Conservation (phyloP, 1,140 invertebrate species). For the Micrasema minimum region DNA sequence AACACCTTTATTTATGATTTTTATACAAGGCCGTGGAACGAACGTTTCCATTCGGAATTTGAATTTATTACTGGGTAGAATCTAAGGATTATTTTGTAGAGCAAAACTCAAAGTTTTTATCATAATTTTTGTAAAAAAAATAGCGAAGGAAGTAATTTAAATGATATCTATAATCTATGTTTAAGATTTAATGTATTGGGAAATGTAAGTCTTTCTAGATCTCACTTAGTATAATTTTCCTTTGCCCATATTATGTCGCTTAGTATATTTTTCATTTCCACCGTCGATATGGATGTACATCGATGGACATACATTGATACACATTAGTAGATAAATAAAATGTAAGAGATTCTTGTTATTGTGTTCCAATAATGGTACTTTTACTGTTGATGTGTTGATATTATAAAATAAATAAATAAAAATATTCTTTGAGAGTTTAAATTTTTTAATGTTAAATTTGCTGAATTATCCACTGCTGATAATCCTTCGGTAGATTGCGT, state of each 20-base stretch:
- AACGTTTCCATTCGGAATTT: constrained; percentile 1
- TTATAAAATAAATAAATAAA: too few relatives aligned
- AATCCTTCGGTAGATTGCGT: too few relatives aligned
- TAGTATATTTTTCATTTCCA: background rate
- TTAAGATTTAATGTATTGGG: background rate
- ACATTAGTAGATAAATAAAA: too few relatives aligned
- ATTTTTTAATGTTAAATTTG: too few relatives aligned
- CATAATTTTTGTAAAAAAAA: constrained; percentile 4
- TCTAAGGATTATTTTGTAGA: background rate
- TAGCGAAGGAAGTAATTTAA: background rate
- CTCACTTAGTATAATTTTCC: background rate
- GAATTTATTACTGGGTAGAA: constrained; percentile 12
- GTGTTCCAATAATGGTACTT: too few relatives aligned
- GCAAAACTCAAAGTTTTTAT: background rate
- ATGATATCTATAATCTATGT: background rate
- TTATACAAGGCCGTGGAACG: background rate
- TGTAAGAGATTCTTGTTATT: too few relatives aligned
- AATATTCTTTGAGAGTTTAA: too few relatives aligned
- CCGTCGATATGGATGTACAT: too few relatives aligned
- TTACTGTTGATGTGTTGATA: too few relatives aligned
- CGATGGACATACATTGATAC: too few relatives aligned
- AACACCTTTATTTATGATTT: constrained; percentile 1
- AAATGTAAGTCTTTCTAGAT: background rate
- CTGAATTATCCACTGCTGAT: too few relatives aligned
- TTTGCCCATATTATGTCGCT: too few relatives aligned